Evolutionary conservation across 2,797 vertebrate genomes (phyloP), one percentile per base, ranked within the genome.

Genomic region (Anabacerthia variegaticeps): DNA sequence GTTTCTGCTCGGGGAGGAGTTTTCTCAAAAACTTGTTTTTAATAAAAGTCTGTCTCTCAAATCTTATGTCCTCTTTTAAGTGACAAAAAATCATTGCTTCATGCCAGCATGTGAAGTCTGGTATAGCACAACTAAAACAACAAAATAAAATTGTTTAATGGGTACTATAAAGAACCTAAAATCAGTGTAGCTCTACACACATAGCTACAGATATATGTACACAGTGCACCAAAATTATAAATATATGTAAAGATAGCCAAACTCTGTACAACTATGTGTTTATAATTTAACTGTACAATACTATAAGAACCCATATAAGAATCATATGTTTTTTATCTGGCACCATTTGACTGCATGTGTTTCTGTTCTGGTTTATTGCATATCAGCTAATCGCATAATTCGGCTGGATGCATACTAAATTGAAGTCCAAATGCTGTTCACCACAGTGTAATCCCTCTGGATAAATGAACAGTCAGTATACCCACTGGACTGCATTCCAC

Each of bases 321-420:
- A 96, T 96, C 81, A 83, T 83, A 88, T 90, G 93, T 44, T 96
- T 83, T 95, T 95, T 93, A 82, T 97, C 94, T 93, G 89, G 95
- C 96, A 96, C 95, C 94, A 66, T 91, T 95, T 82, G 87, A 89
- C 89, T 95, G 95, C 97, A 92, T 92, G 94, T 94, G 95, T 96
- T 95, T 92, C 94, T 95, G 86, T 91, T 96, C 96, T 97, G 91
- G 96, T 96, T 97, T 97, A 97, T 68, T 97, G 96, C 91, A 76
- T 94, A 94, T 55, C 93, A 95, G 94, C 93, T 97, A 97, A 97
- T 97, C 78, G 87, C 92, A 97, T 96, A 97, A 97, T 96, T 95
- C 95, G 79, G 95, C 92, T 97, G 93, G 96, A 96, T 98, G 97
- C 93, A 94, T 96, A 92, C 89, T 96, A 98, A 97, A 97, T 79